A percentile compares a stretch with the other conserved stretches of the same genome.
Evolutionary conservation across 2,113 vertebrate species (phyloP).

Genomic region (Nesospiza acunhae): DNA sequence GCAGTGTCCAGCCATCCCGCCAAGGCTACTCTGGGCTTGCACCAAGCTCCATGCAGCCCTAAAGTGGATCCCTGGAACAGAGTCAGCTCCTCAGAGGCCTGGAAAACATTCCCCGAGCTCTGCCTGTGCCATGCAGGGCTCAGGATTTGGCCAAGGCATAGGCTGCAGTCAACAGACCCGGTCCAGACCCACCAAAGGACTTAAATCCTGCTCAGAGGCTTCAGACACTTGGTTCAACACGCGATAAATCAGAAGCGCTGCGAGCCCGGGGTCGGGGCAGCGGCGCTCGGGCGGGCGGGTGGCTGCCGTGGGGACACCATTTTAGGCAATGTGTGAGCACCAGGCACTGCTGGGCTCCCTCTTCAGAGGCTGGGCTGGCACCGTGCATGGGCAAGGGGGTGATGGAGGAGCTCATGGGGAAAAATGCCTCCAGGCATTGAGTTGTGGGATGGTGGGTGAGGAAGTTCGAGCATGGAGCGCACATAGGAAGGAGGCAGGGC

Average conservation of each 20-base stretch:
- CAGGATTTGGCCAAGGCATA: not conserved
- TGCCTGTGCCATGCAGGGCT: not conserved
- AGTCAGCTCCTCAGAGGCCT: not conserved
- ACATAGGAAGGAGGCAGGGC: not conserved
- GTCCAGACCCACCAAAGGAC: not conserved
- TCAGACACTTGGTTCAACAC: not conserved
- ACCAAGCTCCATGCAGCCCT: not conserved
- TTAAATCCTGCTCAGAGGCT: not conserved
- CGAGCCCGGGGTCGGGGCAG: not conserved
- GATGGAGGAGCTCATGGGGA: not conserved
- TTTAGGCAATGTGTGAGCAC: conserved; percentile 56
- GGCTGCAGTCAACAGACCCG: not conserved
- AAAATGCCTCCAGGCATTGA: rapidly evolving
- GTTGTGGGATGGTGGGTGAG: not conserved
- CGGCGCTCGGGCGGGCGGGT: not conserved
- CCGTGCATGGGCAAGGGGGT: rapidly evolving
- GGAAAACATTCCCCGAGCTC: conserved; percentile 3
- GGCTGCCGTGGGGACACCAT: not conserved
- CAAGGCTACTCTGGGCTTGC: not conserved
- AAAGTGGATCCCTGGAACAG: conserved; percentile 23
- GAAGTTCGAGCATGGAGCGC: rapidly evolving
- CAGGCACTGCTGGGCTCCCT: not conserved
- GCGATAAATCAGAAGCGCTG: not conserved
- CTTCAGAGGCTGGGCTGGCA: not conserved
- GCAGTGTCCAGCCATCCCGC: not conserved